Base-by-base conservation (phyloP, 2,888 invertebrate genomes). In the Trichopria drosophilae region DNA sequence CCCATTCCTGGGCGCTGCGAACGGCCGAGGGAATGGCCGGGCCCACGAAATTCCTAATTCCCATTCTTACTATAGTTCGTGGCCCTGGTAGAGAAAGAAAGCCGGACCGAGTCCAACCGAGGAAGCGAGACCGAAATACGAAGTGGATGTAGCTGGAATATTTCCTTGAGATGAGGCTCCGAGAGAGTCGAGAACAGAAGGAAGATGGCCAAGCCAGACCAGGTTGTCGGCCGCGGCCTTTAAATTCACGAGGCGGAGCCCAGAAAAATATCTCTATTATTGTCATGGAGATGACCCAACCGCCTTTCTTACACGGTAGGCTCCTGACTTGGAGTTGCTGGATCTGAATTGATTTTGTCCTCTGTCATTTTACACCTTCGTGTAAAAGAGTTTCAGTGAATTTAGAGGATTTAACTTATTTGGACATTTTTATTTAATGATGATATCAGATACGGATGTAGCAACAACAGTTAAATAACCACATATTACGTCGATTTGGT, bases 251-350 rank as follows among this genome's bases (percentile, higher is more conserved):
- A 54, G 54, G 53, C 56, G 52, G 55, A 55, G 55, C 52, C 48
- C 54, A 40, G 57, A 62, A 59, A 64, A 64, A 68, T 69, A 72
- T 70, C 71, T 71, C 65, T 70, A 71, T 72, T 68, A 72, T 72
- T 72, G 66, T 70, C 66, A 70, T 69, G 70, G 65, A 68, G 68
- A 71, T 72, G 61, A 64, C 63, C 61, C 43, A 20, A 10, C 19
- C 24, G 15, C 24, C 10, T 16, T 12, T 37, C 37, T 41, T 18
- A 10, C 44, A n/a, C n/a, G n/a, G n/a, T n/a, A n/a, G n/a, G n/a
- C n/a, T n/a, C n/a, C n/a, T n/a, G n/a, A n/a, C n/a, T n/a, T n/a
- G n/a, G n/a, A n/a, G n/a, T n/a, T n/a, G n/a, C n/a, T n/a, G n/a
- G n/a, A n/a, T n/a, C n/a, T n/a, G n/a, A n/a, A n/a, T n/a, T n/a